A percentile compares a stretch with the other conserved stretches of the same genome.
phyloP scores from a whole-genome alignment of 2,113 vertebrate genomes.

The Cyanistes caeruleus region DNA sequence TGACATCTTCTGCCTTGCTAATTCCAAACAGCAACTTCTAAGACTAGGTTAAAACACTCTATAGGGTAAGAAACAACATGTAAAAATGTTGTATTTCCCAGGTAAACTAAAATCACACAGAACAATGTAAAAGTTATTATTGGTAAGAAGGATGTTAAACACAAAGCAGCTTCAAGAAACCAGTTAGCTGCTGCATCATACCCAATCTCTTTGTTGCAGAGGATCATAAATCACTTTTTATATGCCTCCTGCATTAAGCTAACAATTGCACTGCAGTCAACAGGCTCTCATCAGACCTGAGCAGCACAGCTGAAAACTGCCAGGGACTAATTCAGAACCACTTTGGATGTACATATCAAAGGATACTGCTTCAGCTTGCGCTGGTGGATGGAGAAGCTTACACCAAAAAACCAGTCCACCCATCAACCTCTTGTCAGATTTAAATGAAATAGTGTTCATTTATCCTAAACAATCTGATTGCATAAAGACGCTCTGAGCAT shows the following conservation, averaged over 20 bases:
- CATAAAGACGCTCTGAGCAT: background rate
- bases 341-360: background rate
- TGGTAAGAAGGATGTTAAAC: background rate
- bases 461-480: background rate
- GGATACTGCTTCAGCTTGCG: background rate
- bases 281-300: background rate
- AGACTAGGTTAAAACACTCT: background rate
- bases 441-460: background rate
- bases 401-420: background rate
- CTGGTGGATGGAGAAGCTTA: background rate
- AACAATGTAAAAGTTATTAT: background rate
- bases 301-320: background rate
- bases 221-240: background rate
- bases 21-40: background rate
- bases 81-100: background rate
- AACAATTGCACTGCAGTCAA: background rate
- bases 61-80: background rate
- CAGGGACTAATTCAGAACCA: background rate
- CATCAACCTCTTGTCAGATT: background rate
- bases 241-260: accelerated
- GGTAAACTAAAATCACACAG: background rate
- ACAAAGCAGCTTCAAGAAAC: background rate
- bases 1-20: conserved; percentile 27
- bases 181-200: background rate
- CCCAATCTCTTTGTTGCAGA: background rate